phyloP scores from a whole-genome alignment of 2,888 invertebrate species.

The Lasioglossum leucozonium region DNA sequence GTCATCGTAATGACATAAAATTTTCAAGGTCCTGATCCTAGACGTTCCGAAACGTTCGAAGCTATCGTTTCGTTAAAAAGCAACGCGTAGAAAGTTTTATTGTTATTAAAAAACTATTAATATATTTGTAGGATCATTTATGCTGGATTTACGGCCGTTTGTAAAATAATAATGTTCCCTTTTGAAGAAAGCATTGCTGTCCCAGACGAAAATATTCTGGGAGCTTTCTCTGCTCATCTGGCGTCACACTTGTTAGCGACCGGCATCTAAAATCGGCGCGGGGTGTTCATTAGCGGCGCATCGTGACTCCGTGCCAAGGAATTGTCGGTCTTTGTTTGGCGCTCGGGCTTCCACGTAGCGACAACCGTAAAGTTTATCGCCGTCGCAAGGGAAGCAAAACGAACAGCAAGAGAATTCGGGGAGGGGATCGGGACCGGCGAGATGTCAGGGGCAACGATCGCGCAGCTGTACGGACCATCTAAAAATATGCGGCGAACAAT shows the following conservation, averaged over 20 bases:
- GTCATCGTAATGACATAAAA: no score
- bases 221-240: not conserved
- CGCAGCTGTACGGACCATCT: constrained; percentile 49
- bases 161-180: not conserved
- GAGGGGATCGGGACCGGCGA: constrained; percentile 50
- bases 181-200: not conserved
- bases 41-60: no score
- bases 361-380: constrained; percentile 54
- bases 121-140: not conserved
- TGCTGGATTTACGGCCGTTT: not conserved
- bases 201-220: constrained; percentile 24
- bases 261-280: constrained; percentile 68
- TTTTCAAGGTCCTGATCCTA: no score
- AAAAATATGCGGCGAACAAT: constrained; percentile 55
- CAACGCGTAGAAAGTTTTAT: no score
- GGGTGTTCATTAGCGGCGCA: constrained; percentile 67
- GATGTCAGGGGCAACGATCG: constrained; percentile 45
- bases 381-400: constrained; percentile 34
- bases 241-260: constrained; percentile 59
- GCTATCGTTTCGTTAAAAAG: no score
- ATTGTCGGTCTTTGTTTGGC: constrained; percentile 67
- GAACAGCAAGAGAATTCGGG: constrained; percentile 48
- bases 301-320: constrained; percentile 67
- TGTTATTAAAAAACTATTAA: no score
- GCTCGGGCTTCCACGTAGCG: not conserved